Evolutionary conservation across 2,113 vertebrate species (phyloP), one percentile per base, ranked within the genome.

Genomic region (Xenopus laevis): DNA sequence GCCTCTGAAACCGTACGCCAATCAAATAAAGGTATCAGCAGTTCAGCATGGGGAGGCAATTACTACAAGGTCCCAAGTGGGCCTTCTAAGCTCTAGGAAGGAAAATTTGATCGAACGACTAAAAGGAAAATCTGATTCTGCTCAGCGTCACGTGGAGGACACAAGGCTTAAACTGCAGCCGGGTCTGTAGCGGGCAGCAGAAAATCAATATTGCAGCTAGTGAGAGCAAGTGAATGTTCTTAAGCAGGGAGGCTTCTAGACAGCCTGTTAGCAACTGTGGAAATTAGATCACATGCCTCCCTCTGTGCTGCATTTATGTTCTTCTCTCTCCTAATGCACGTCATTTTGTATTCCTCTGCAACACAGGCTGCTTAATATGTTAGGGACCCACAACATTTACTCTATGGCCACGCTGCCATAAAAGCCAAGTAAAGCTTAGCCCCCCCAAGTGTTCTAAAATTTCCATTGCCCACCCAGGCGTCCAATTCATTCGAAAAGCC

Each of bases 21-120:
- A 94, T 92, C 91, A 92, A 94, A 94, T 94, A 92, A 93, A 93
- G 91, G 92, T 89, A 91, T 90, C 90, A 92, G 90, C 92, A 86
- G 90, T 88, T 88, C 90, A 84, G 89, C 79, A 78, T 85, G 87
- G 86, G 88, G 87, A 92, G 89, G 90, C 92, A 91, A 93, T 94
- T 93, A 93, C 92, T 85, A 71, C 77, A 70, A 65, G 83, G 87
- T 90, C 91, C 90, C 91, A 85, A 88, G 92, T 80, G 90, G 84
- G 85, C 87, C 84, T 89, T 87, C 84, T 83, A 79, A 91, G 90
- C 89, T 86, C 84, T 78, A 84, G 86, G 88, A 89, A 92, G 87
- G 84, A 82, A 90, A 91, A 91, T 89, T 59, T 85, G 90, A 92
- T 89, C 85, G 87, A 92, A 88, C 90, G 86, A 87, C 89, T 89